Conservation (phyloP, 2,113 vertebrate genomes). For the Motacilla tschutschensis region DNA sequence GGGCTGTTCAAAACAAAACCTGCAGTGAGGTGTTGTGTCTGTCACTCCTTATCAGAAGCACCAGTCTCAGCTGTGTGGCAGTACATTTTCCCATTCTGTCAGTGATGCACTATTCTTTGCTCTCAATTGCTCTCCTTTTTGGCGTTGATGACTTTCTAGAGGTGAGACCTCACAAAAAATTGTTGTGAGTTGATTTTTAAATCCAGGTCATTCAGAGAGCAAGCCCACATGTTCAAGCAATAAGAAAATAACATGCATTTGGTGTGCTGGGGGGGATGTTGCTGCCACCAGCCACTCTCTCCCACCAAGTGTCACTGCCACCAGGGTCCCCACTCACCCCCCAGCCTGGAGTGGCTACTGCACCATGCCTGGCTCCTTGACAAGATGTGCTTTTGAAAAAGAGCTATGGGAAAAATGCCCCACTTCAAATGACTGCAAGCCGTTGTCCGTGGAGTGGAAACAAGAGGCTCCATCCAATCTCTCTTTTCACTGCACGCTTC, state of each 20-base stretch:
- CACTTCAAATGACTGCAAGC: neutral
- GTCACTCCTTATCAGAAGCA: neutral
- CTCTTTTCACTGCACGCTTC: fast-evolving
- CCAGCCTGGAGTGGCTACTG: fast-evolving
- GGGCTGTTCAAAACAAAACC: neutral
- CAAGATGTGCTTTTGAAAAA: neutral
- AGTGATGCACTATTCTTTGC: neutral
- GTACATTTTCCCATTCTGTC: neutral
- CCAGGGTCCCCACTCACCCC: fast-evolving
- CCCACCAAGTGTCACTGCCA: fast-evolving
- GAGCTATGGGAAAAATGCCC: neutral
- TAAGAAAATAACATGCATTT: neutral
- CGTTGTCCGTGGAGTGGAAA: neutral
- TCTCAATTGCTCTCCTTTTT: neutral
- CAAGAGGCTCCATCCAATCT: neutral
- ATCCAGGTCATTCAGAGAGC: neutral
- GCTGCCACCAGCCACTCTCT: fast-evolving
- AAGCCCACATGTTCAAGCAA: neutral
- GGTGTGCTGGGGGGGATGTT: neutral
- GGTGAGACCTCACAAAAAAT: neutral
- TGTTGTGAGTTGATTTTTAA: neutral
- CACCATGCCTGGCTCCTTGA: neutral
- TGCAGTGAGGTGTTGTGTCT: neutral
- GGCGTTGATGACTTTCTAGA: neutral
- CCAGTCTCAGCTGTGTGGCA: neutral